Evolutionary conservation across 2,888 invertebrate species (phyloP).

Genomic region (Platycnemis pennipes): DNA sequence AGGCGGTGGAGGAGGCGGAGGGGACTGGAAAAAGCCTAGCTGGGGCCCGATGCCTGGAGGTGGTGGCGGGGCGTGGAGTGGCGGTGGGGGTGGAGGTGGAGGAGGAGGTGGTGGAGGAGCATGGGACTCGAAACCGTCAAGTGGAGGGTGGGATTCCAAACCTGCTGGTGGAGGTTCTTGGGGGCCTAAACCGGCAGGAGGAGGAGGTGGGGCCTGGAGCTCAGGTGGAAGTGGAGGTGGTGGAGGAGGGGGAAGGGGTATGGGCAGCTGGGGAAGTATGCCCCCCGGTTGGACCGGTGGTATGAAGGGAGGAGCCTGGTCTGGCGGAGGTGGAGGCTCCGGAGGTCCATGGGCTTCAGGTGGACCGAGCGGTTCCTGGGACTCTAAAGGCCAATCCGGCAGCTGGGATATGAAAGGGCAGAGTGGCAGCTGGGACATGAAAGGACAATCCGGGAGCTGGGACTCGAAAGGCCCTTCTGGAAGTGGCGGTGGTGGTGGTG

Average conservation of each 20-base stretch:
- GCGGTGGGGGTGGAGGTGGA: conserved; percentile 7
- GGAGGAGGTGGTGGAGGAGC: conserved; percentile 27
- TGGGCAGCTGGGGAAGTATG: conserved; percentile 17
- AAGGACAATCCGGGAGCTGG: conserved; percentile 49
- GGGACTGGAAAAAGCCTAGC: conserved; percentile 42
- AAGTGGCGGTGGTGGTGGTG: neutral
- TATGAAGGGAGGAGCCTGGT: conserved; percentile 12
- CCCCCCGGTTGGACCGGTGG: neutral
- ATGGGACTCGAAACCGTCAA: neutral
- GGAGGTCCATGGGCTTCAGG: neutral
- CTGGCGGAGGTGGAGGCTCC: neutral
- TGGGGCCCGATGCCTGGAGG: conserved; percentile 38
- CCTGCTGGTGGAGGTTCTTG: conserved; percentile 39
- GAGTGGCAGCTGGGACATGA: conserved; percentile 49
- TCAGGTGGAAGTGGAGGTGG: neutral
- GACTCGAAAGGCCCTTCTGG: conserved; percentile 44
- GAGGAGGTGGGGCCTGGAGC: conserved; percentile 33
- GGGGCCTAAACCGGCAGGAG: conserved; percentile 18
- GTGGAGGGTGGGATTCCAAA: neutral
- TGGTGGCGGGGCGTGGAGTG: neutral
- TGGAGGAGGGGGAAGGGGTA: neutral
- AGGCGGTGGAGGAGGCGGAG: neutral
- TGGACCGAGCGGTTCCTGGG: conserved; percentile 40
- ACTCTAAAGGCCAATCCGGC: neutral
- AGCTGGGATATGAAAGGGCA: conserved; percentile 38